Evolutionary conservation across 2,113 vertebrate species (phyloP).

Genomic region (Platanista minor): DNA sequence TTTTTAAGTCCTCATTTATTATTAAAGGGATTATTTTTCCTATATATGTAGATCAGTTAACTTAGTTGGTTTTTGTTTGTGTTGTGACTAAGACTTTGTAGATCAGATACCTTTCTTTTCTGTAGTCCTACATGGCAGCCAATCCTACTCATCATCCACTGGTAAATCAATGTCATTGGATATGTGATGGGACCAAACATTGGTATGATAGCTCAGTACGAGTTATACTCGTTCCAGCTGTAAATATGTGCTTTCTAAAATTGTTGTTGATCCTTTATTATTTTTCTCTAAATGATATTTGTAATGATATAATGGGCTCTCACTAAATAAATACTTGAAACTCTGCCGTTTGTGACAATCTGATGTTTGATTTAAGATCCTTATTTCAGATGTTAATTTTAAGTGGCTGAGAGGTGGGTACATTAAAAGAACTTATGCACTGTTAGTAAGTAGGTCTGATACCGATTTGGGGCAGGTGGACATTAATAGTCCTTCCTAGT

Average conservation of each 20-base stretch:
- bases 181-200: not conserved
- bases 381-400: conserved; percentile 41
- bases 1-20: not conserved
- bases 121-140: not conserved
- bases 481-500: not conserved
- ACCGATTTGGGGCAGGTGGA: not conserved
- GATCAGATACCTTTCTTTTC: not conserved
- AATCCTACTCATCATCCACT: not conserved
- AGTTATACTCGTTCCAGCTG: not conserved
- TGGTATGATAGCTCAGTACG: not conserved
- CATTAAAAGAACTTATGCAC: not conserved
- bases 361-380: not conserved
- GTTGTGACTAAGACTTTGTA: not conserved
- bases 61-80: not conserved
- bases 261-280: not conserved
- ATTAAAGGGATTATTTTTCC: not conserved
- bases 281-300: conserved; percentile 32
- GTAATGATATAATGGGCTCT: not conserved
- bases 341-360: not conserved
- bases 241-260: not conserved
- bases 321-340: conserved; percentile 14
- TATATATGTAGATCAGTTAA: not conserved
- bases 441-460: not conserved
- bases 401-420: not conserved
- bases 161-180: not conserved